These are phyloP conservation scores for Tauraco erythrolophus DNA, from an alignment of 2,113 vertebrate species.

Conservation along the genomic window DNA sequence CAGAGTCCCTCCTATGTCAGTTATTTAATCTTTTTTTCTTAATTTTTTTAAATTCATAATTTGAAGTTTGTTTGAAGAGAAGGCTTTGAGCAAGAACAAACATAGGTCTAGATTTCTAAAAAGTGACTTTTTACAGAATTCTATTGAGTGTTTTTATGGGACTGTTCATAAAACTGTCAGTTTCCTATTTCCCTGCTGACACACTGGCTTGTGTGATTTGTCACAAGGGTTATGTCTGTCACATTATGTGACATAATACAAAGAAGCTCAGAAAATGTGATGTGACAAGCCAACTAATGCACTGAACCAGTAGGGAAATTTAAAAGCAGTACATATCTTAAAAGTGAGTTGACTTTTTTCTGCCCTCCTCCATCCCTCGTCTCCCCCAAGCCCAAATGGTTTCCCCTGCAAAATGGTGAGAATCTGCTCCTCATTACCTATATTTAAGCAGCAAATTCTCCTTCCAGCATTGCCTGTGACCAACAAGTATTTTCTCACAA, in stretches of 20 bases:
- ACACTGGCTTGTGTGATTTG: slow-evolving; percentile 14
- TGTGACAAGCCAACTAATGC: slow-evolving; percentile 45
- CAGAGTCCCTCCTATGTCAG: not conserved
- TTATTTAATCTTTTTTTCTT: not conserved
- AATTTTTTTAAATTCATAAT: not conserved
- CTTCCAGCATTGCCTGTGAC: not conserved
- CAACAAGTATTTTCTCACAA: not conserved
- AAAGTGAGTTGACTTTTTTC: not conserved
- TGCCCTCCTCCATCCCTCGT: not conserved
- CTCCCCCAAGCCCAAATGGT: not conserved
- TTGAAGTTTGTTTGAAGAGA: not conserved
- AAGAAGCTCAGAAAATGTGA: slow-evolving; percentile 32
- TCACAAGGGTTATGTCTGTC: slow-evolving; percentile 28
- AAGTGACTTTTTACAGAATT: not conserved
- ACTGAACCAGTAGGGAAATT: not conserved
- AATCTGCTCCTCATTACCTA: not conserved
- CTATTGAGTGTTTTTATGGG: not conserved
- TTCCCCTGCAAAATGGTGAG: not conserved
- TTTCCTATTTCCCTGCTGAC: slow-evolving; percentile 17
- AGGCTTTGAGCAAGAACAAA: not conserved
- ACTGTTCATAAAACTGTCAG: slow-evolving; percentile 3
- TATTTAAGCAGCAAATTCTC: not conserved
- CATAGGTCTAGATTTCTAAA: not conserved
- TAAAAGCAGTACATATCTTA: not conserved
- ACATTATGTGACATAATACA: slow-evolving; percentile 14